phyloP scores from a whole-genome alignment of 2,888 invertebrate genomes.

The Ligdia adustata region DNA sequence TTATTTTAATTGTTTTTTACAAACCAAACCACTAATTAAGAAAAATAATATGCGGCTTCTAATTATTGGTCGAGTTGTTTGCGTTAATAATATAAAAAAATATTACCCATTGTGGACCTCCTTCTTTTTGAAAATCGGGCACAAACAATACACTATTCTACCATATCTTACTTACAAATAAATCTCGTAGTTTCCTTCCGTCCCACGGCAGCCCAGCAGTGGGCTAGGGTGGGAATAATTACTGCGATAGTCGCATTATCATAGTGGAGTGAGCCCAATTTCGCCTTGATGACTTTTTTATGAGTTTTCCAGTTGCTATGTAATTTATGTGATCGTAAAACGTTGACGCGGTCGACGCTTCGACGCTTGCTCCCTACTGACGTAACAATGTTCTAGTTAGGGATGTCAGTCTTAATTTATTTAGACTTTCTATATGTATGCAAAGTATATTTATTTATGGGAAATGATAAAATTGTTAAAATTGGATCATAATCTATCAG shows the following conservation, averaged over 20 bases:
- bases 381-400: constrained; percentile 48
- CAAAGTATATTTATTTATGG: too few relatives aligned
- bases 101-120: too few relatives aligned
- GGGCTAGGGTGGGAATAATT: constrained; percentile 49
- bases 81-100: too few relatives aligned
- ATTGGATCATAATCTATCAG: too few relatives aligned
- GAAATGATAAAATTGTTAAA: too few relatives aligned
- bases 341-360: constrained; percentile 41
- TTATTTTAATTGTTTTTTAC: too few relatives aligned
- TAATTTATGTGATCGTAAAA: constrained; percentile 75
- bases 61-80: too few relatives aligned
- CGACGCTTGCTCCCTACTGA: constrained; percentile 7
- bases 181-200: constrained; percentile 44
- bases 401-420: neutral
- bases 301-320: constrained; percentile 70
- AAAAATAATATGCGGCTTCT: too few relatives aligned
- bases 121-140: too few relatives aligned
- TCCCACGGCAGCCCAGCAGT: constrained; percentile 29
- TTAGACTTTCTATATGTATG: too few relatives aligned
- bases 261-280: constrained; percentile 77
- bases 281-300: constrained; percentile 79
- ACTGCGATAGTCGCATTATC: constrained; percentile 73
- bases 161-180: constrained; percentile 12
- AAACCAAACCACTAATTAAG: too few relatives aligned
- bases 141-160: neutral